Base-by-base conservation (phyloP, 2,888 invertebrate genomes). In the Strigamia crassipes region DNA sequence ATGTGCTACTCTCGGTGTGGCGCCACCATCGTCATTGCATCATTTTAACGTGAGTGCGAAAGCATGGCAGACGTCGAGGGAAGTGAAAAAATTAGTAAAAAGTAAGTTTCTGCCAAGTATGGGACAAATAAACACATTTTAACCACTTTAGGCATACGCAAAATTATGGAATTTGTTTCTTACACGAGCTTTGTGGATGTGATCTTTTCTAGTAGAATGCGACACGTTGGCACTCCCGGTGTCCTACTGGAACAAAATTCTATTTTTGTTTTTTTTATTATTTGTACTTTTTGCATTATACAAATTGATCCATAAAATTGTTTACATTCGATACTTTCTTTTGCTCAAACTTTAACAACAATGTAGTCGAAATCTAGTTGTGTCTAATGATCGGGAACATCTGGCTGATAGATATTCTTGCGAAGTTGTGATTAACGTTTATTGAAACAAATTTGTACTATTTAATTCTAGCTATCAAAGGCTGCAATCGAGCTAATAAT, bases 191-290 rank as follows among this genome's bases (percentile, higher is more conserved):
- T 3, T 5, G 4, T 18, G 9, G n/a, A 18, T 56, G 0, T 0
- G 9, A n/a, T 56, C 15, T 9, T 56, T 56, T 56, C 18, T 18
- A 6, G n/a, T 4, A 38, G 38, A 56, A 18, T 56, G 18, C 15
- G 56, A 56, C 56, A 56, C 56, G 56, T 56, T 56, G 56, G 56
- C 56, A 56, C 6, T 56, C 56, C 56, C 56, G 56, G 18, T 56
- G n/a, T 56, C 56, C n/a, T 51, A 1, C n/a, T n/a, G n/a, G 9
- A 9, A 18, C n/a, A 56, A 56, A 56, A 56, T 6, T 6, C 38
- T 38, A 38, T 38, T 38, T 38, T 9, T 38, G 6, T 2, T 38
- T 38, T 38, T 38, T 38, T 38, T 34, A 34, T 34, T 34, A 34
- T 34, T 38, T 10, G 1, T 3, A 27, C 27, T 27, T 27, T 27